Evolutionary conservation across 2,888 invertebrate genomes (phyloP).

Genomic region (Eledona agricola): DNA sequence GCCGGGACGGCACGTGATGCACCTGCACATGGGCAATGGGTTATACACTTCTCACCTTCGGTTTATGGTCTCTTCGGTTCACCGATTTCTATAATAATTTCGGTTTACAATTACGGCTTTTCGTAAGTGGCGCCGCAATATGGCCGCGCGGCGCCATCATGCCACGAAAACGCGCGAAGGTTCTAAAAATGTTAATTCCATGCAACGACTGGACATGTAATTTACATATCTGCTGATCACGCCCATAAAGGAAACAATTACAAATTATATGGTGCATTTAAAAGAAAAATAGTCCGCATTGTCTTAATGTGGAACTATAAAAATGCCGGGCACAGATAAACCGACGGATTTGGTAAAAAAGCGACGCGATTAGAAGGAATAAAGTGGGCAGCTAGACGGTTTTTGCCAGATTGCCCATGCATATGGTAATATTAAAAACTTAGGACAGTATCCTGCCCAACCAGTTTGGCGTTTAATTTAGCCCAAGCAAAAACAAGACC

Average conservation of each 20-base stretch:
- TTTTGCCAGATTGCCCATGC: conserved; percentile 17
- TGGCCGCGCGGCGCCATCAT: too few relatives aligned
- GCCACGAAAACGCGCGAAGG: conserved; percentile 5
- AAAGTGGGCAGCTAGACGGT: conserved; percentile 10
- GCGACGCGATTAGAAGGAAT: conserved; percentile 10
- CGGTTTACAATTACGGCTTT: conserved; percentile 26
- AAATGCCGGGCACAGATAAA: too few relatives aligned
- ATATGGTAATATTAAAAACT: conserved; percentile 13
- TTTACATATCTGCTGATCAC: conserved; percentile 26
- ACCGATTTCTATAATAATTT: conserved; percentile 15
- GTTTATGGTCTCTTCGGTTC: conserved; percentile 18
- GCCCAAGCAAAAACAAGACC: conserved; percentile 8
- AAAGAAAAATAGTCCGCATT: conserved; percentile 19
- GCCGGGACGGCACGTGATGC: conserved; percentile 41
- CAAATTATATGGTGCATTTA: conserved; percentile 29
- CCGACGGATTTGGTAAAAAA: too few relatives aligned
- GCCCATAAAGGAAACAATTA: conserved; percentile 27
- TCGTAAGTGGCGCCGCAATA: too few relatives aligned
- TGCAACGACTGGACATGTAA: conserved; percentile 23
- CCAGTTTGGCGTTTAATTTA: conserved; percentile 13
- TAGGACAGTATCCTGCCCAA: conserved; percentile 23
- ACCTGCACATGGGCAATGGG: too few relatives aligned
- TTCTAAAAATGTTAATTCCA: conserved; percentile 24
- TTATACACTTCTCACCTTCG: conserved; percentile 1
- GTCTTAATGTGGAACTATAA: conserved; percentile 15